These are phyloP conservation scores for Scomber japonicus DNA, from an alignment of 2,113 vertebrate species.

Conservation along the genomic window DNA sequence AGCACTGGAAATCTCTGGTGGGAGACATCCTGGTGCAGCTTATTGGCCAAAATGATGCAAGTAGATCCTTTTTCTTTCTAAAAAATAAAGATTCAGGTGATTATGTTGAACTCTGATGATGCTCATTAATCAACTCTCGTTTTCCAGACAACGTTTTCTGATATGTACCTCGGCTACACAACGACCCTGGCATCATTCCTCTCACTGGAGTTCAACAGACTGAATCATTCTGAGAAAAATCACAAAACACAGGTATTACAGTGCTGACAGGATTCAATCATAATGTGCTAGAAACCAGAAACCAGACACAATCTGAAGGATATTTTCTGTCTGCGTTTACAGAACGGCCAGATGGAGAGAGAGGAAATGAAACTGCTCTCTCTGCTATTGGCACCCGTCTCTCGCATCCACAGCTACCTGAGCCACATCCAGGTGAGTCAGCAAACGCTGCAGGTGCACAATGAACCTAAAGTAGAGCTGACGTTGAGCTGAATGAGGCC, in stretches of 20 bases:
- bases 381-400: slow-evolving; percentile 78
- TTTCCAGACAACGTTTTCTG: slow-evolving; percentile 79
- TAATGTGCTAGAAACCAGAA: too few relatives aligned
- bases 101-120: neutral
- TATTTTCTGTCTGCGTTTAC: neutral
- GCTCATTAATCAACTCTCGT: neutral
- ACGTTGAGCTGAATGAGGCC: too few relatives aligned
- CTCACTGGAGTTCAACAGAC: slow-evolving; percentile 70
- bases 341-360: slow-evolving; percentile 68
- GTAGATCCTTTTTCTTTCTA: neutral
- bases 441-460: neutral
- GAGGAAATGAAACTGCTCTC: slow-evolving; percentile 80
- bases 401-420: slow-evolving; percentile 83
- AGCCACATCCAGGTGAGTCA: slow-evolving; percentile 83
- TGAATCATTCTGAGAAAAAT: slow-evolving; percentile 45
- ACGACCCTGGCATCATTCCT: slow-evolving; percentile 75
- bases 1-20: slow-evolving; percentile 81
- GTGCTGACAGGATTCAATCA: accelerated
- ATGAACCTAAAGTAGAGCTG: neutral
- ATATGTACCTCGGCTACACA: slow-evolving; percentile 82
- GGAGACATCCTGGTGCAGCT: slow-evolving; percentile 85
- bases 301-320: neutral
- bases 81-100: too few relatives aligned
- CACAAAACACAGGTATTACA: slow-evolving; percentile 66
- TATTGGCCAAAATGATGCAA: slow-evolving; percentile 82